Base-by-base conservation (phyloP, 92 coral and sea anemone genomes). In the Pocillopora grandis region DNA sequence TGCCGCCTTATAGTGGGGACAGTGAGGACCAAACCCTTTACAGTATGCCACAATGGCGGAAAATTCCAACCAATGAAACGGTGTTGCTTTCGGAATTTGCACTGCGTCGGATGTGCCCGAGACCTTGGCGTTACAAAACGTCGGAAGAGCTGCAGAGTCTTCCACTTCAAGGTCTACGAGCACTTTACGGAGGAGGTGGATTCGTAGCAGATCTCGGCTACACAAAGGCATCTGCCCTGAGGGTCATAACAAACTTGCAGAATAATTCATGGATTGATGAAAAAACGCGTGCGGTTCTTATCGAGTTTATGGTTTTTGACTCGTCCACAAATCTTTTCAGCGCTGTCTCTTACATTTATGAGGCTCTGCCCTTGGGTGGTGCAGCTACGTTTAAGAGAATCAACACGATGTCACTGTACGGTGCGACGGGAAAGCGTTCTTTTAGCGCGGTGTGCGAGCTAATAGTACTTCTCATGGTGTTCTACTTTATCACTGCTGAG, bases 191-290 rank as follows among this genome's bases (percentile, higher is more conserved):
- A 14, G 97, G 94, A 5, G 95, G 98, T 49, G 98, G 98, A 9
- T 96, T 88, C 81, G 95, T 96, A 31, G 98, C 98, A 1, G 98
- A 96, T 81, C 83, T 96, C 20, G 98, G 98, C 16, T 95, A 96
- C 86, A 92, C 98, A 33, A 90, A 85, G 49, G 66, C 85, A 5
- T 88, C 98, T 31, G 98, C 98, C 1, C 67, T 89, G 81, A 86
- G 95, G 58, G 89, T 96, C 62, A 76, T 93, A 8, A 73, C 85
- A 33, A 92, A 92, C 60, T 87, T 96, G n/a, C 90, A 89, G 75
- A 81, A 87, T 17, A 87, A 89, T 66, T 85, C 89, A 77, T 96
- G 98, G 98, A 86, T 96, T 59, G 98, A 96, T 75, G 89, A 88
- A 65, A 88, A 78, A 42, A 96, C 98, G 18, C 89, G 98, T n/a